phyloP scores from a whole-genome alignment of 1,140 invertebrate species.

The Drosophila tristis region DNA sequence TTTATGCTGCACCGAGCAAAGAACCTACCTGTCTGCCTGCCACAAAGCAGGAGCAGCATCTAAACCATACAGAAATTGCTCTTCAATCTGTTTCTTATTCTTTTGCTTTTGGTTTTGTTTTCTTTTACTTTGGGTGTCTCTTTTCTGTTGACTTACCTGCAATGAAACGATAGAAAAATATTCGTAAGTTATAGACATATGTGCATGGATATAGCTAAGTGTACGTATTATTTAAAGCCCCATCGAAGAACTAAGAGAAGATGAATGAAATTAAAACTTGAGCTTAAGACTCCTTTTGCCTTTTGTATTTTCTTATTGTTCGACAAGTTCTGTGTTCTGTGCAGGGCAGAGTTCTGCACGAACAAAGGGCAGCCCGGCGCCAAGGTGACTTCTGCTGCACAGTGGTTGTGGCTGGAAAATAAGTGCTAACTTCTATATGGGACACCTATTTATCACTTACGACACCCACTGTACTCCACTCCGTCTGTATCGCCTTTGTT shows the following conservation, averaged over 20 bases:
- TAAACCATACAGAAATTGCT: conserved; percentile 23
- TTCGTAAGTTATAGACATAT: conserved; percentile 28
- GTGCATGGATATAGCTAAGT: background rate
- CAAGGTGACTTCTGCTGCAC: conserved; percentile 28
- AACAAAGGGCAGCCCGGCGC: conserved; percentile 17
- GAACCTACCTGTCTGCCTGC: conserved; percentile 3
- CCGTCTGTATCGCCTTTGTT: background rate
- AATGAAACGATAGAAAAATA: conserved; percentile 77
- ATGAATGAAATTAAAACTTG: conserved; percentile 36
- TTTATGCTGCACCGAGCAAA: conserved; percentile 75
- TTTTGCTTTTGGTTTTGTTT: background rate
- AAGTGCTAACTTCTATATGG: no score
- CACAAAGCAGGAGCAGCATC: conserved; percentile 13
- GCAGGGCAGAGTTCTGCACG: background rate
- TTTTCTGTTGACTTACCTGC: conserved; percentile 73
- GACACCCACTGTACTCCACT: background rate
- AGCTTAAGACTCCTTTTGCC: background rate
- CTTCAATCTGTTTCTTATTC: conserved; percentile 47
- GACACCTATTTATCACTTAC: background rate
- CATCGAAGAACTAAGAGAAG: conserved; percentile 18
- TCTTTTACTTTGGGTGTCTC: conserved; percentile 30
- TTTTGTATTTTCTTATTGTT: conserved; percentile 8
- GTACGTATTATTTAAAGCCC: conserved; percentile 61
- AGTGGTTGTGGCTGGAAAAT: background rate
- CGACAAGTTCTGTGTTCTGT: background rate